Percentiles rank a stretch among this genome's conserved stretches.
phyloP scores from a whole-genome alignment of 2,797 vertebrate species.

The Oryzias sinensis region DNA sequence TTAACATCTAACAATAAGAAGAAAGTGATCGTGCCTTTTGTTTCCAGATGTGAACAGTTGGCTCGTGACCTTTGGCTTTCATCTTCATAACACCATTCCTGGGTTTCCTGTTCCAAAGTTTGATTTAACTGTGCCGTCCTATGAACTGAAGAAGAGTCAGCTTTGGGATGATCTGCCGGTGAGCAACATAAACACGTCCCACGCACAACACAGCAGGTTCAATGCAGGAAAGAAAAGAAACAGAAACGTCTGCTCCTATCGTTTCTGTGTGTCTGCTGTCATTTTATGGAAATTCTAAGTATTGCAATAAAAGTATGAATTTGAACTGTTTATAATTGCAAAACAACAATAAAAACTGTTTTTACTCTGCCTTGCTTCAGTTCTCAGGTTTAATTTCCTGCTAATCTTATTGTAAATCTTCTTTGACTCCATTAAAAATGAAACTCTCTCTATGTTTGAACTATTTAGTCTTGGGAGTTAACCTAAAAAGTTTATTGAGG shows the following conservation, averaged over 20 bases:
- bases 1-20: too few relatives aligned
- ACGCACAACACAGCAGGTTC: conserved; percentile 2
- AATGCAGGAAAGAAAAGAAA: not conserved
- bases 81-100: conserved; percentile 98
- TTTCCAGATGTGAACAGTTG: conserved; percentile 96
- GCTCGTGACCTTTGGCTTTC: conserved; percentile 99
- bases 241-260: too few relatives aligned
- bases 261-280: too few relatives aligned
- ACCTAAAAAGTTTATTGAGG: conserved; percentile 51
- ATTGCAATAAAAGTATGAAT: too few relatives aligned
- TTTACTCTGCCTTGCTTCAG: conserved; percentile 22
- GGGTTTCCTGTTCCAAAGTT: conserved; percentile 94
- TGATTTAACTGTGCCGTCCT: conserved; percentile 91
- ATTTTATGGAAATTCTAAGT: too few relatives aligned
- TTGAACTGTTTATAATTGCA: conserved; percentile 14
- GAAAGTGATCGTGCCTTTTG: not conserved
- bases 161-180: conserved; percentile 97
- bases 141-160: conserved; percentile 93
- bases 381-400: conserved; percentile 27
- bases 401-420: conserved; percentile 34
- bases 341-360: conserved; percentile 23
- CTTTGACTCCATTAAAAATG: conserved; percentile 27
- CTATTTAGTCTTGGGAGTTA: conserved; percentile 32
- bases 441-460: conserved; percentile 29
- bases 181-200: conserved; percentile 57